Conservation (phyloP, 2,113 vertebrate species). For the Sphyrna mokarran region DNA sequence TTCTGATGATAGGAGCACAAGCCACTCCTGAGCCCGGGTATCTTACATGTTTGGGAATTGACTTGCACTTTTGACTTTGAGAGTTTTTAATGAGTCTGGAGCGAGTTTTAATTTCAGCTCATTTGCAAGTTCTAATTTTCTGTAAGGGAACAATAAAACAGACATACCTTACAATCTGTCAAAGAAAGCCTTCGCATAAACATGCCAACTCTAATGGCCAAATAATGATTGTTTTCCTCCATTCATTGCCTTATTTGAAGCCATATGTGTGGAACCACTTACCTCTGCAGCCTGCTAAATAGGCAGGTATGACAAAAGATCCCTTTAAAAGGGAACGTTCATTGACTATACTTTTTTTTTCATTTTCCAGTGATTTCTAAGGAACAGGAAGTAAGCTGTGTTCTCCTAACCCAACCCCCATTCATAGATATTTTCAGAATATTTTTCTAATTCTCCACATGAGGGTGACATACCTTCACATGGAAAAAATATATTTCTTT, state of each 20-base stretch:
- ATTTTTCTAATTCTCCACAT: conserved; percentile 23
- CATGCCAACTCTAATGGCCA: neutral
- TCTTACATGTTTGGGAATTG: neutral
- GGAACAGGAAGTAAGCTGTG: neutral
- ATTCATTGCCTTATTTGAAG: neutral
- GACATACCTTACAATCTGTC: neutral
- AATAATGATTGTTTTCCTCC: neutral
- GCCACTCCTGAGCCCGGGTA: neutral
- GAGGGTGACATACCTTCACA: conserved; percentile 28
- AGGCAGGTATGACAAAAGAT: neutral
- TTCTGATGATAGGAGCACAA: neutral
- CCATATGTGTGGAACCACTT: neutral
- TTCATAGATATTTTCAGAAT: neutral
- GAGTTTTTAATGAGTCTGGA: neutral
- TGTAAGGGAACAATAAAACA: neutral
- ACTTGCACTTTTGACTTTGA: neutral
- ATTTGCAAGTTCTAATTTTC: neutral
- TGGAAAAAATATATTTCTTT: neutral
- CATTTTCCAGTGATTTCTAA: neutral
- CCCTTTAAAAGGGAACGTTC: neutral
- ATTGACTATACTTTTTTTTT: neutral
- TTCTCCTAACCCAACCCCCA: neutral
- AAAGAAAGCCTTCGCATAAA: neutral
- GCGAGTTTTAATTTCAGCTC: neutral
- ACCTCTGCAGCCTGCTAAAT: neutral